A percentile compares a stretch with the other conserved stretches of the same genome.
These are phyloP conservation scores for Coenonympha arcania DNA, from an alignment of 2,888 invertebrate species.

Conservation along the genomic window DNA sequence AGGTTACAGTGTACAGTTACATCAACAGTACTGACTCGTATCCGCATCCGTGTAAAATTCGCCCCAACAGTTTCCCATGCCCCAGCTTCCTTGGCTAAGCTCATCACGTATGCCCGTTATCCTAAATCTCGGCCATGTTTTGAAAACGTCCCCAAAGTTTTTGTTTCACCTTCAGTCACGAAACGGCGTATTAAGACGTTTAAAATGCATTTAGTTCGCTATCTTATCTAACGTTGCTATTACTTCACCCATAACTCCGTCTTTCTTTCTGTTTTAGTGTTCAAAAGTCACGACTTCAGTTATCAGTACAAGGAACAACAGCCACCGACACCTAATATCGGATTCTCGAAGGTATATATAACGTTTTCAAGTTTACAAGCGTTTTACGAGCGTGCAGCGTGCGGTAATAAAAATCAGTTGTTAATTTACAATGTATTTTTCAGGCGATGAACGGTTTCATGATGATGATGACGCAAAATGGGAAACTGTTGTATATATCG, in stretches of 20 bases:
- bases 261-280: constrained; percentile 84
- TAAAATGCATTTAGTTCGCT: constrained; percentile 70
- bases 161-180: constrained; percentile 72
- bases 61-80: constrained; percentile 55
- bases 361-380: constrained; percentile 38
- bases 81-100: constrained; percentile 51
- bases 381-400: constrained; percentile 42
- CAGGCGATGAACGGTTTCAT: constrained; percentile 98
- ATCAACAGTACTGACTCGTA: constrained; percentile 15
- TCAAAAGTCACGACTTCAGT: constrained; percentile 84
- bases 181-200: constrained; percentile 70
- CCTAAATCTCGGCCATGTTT: constrained; percentile 50
- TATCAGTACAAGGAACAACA: constrained; percentile 79
- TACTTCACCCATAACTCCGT: constrained; percentile 68
- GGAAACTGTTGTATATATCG: constrained; percentile 97
- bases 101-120: constrained; percentile 64
- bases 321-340: constrained; percentile 86
- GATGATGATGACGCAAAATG: constrained; percentile 99
- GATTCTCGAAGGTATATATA: constrained; percentile 88
- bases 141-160: constrained; percentile 61
- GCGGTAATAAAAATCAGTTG: constrained; percentile 40
- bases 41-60: constrained; percentile 46
- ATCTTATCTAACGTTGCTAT: constrained; percentile 69
- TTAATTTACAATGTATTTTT: constrained; percentile 59
- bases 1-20: no score